phyloP scores from a whole-genome alignment of 2,888 invertebrate species.

The Melinaea menophilus region DNA sequence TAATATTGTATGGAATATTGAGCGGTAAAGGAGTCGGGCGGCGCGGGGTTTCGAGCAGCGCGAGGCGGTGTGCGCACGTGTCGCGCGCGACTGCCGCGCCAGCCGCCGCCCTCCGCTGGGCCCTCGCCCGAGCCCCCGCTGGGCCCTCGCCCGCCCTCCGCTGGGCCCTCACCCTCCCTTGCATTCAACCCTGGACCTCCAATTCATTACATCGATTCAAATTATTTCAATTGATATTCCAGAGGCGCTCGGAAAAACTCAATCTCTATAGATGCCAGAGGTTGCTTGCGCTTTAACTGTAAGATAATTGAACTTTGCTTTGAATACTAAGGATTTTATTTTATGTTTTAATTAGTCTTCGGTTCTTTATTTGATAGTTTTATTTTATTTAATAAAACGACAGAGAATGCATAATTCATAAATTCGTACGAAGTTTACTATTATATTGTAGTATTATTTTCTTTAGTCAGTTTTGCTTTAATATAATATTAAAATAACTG shows the following conservation, averaged over 20 bases:
- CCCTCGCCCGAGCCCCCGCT: conserved; percentile 50
- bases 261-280: conserved; percentile 10
- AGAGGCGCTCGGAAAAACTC: conserved; percentile 35
- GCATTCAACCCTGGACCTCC: conserved; percentile 46
- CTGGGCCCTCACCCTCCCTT: conserved; percentile 42
- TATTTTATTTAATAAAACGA: no score
- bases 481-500: no score
- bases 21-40: conserved; percentile 54
- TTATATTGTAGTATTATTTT: no score
- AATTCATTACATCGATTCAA: conserved; percentile 46
- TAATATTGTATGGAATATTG: conserved; percentile 45
- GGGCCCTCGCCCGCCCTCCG: conserved; percentile 55
- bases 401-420: no score
- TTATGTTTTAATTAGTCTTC: no score
- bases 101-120: conserved; percentile 45
- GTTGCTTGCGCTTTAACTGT: not conserved
- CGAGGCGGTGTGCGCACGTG: conserved; percentile 70
- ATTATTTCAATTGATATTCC: conserved; percentile 35
- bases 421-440: no score
- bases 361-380: no score
- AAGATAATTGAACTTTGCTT: not conserved
- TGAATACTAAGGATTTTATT: not conserved
- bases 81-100: conserved; percentile 71
- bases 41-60: conserved; percentile 46
- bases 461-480: no score